These are phyloP conservation scores for Lamellibrachia columna DNA, from an alignment of 2,888 invertebrate species.

Conservation along the genomic window DNA sequence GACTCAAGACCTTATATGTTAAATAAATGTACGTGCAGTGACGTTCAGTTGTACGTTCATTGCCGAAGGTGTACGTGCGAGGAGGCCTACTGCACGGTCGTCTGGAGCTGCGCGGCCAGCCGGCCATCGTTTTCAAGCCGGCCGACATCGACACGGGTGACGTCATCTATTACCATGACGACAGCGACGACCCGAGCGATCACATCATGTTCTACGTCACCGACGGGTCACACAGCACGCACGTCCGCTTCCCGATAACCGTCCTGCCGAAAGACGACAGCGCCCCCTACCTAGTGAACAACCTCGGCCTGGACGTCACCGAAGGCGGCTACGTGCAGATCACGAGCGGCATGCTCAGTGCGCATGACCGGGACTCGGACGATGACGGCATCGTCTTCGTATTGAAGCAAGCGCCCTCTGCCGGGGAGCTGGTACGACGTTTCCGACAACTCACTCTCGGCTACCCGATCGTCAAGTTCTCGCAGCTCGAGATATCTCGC, in stretches of 20 bases:
- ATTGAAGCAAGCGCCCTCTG: slow-evolving; percentile 54
- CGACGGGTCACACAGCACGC: slow-evolving; percentile 58
- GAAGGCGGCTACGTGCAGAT: slow-evolving; percentile 59
- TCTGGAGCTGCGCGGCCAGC: slow-evolving; percentile 53
- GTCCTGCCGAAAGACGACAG: slow-evolving; percentile 64
- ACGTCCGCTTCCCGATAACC: slow-evolving; percentile 59
- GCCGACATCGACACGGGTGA: slow-evolving; percentile 52
- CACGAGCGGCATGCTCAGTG: slow-evolving; percentile 51
- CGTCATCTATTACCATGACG: slow-evolving; percentile 60
- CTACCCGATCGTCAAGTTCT: slow-evolving; percentile 55
- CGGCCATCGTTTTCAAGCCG: slow-evolving; percentile 55
- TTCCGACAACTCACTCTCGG: slow-evolving; percentile 54
- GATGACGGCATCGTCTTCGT: slow-evolving; percentile 58
- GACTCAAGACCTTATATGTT: no score
- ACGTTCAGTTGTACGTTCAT: neutral
- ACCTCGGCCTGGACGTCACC: slow-evolving; percentile 58
- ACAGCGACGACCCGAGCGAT: slow-evolving; percentile 58
- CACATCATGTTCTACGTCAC: slow-evolving; percentile 59
- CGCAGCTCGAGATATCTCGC: slow-evolving; percentile 59
- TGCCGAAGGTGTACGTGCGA: slow-evolving; percentile 47
- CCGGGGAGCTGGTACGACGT: slow-evolving; percentile 59
- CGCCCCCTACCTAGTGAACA: slow-evolving; percentile 60
- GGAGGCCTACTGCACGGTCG: slow-evolving; percentile 60
- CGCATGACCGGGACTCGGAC: slow-evolving; percentile 61
- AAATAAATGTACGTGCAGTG: neutral